Evolutionary conservation across 2,888 invertebrate species (phyloP).

Genomic region (Theodoxus fluviatilis): DNA sequence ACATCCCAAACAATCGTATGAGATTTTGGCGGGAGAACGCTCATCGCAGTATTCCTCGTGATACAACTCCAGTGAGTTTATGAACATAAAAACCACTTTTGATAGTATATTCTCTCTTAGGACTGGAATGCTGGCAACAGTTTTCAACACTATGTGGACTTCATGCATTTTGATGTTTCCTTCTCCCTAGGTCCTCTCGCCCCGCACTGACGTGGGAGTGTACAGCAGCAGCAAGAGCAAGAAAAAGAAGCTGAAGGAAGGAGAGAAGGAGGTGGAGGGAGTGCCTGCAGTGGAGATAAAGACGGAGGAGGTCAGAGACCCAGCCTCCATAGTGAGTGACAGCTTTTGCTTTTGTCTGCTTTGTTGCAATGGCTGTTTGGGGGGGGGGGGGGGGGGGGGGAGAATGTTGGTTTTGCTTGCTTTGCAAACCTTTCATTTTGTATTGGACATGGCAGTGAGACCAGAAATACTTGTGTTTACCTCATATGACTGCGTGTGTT

Average conservation of each 20-base stretch:
- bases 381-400: too few relatives aligned
- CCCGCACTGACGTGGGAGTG: constrained; percentile 64
- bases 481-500: too few relatives aligned
- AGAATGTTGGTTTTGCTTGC: too few relatives aligned
- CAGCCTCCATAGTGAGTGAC: constrained; percentile 64
- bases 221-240: constrained; percentile 57
- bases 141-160: not conserved
- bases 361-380: too few relatives aligned
- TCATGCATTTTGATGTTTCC: not conserved
- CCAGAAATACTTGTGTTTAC: too few relatives aligned
- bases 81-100: not conserved
- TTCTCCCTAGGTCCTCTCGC: constrained; percentile 65
- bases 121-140: not conserved
- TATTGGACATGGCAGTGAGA: too few relatives aligned
- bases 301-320: constrained; percentile 61
- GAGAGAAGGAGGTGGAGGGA: constrained; percentile 45
- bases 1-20: too few relatives aligned
- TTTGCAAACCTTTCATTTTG: too few relatives aligned
- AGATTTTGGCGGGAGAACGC: too few relatives aligned
- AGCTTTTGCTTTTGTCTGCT: too few relatives aligned
- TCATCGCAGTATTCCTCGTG: too few relatives aligned
- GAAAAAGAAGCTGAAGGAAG: constrained; percentile 58
- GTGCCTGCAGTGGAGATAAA: constrained; percentile 51
- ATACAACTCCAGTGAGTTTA: too few relatives aligned
- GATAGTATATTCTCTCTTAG: not conserved